Evolutionary conservation across 2,797 vertebrate species (phyloP).

Genomic region (Remorina albescens): DNA sequence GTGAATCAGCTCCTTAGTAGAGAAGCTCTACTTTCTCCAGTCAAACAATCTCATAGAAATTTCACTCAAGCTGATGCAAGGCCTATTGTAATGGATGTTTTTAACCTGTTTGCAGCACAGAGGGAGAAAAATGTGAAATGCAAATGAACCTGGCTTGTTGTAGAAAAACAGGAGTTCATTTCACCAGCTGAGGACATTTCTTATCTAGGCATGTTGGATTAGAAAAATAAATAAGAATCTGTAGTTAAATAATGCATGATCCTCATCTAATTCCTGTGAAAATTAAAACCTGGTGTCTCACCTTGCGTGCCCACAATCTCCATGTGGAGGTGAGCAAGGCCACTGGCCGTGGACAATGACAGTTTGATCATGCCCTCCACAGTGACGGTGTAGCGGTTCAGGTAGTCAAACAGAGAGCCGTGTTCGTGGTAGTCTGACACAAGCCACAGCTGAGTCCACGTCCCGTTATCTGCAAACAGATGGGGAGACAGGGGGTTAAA

Average conservation of each 20-base stretch:
- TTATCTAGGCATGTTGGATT: too few species aligned
- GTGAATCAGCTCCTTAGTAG: background rate
- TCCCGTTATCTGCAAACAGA: slow-evolving; percentile 90
- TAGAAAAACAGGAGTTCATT: background rate
- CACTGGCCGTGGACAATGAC: slow-evolving; percentile 94
- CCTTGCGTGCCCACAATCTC: slow-evolving; percentile 99
- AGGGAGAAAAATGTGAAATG: background rate
- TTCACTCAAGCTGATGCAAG: background rate
- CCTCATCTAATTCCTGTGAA: background rate
- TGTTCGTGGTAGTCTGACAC: slow-evolving; percentile 98
- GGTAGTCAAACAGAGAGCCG: slow-evolving; percentile 96
- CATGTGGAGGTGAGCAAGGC: slow-evolving; percentile 98
- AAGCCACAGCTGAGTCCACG: slow-evolving; percentile 98
- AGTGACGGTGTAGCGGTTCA: slow-evolving; percentile 96
- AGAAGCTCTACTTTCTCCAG: background rate
- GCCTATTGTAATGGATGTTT: background rate
- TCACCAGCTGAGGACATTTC: background rate
- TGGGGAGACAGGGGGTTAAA: background rate
- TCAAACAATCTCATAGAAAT: too few species aligned
- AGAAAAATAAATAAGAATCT: too few species aligned
- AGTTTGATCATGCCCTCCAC: slow-evolving; percentile 98
- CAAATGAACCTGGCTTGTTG: background rate
- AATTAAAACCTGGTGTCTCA: slow-evolving; percentile 66
- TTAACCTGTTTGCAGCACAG: background rate
- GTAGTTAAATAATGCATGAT: background rate